Evolutionary conservation across 2,797 vertebrate genomes (phyloP).

Genomic region (Megalops cyprinoides): DNA sequence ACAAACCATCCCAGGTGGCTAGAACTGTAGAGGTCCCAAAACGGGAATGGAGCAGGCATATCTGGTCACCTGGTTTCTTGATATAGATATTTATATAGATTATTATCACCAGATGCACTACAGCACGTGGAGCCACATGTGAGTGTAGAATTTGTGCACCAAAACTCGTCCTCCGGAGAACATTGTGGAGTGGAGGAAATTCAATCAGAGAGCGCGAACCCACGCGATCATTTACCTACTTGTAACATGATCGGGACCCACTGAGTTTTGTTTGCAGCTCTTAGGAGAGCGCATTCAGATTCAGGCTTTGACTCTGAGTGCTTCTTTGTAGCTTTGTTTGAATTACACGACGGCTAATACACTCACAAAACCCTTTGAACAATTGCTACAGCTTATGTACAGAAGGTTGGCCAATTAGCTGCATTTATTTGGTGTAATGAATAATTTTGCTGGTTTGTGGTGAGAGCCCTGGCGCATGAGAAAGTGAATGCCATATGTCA

Average conservation of each 20-base stretch:
- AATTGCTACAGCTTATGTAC: background rate
- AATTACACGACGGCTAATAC: slow-evolving; percentile 5
- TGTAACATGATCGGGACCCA: background rate
- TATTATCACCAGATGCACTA: too few species aligned
- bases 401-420: background rate
- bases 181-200: slow-evolving; percentile 22
- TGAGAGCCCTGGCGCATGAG: background rate
- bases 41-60: background rate
- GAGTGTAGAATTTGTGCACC: too few species aligned
- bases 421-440: background rate
- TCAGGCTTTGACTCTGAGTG: background rate
- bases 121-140: background rate
- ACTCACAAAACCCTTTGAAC: background rate
- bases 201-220: slow-evolving; percentile 9
- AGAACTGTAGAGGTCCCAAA: too few species aligned
- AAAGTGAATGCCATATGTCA: background rate
- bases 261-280: slow-evolving; percentile 7
- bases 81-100: background rate
- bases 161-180: background rate
- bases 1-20: background rate
- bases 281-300: slow-evolving; percentile 1
- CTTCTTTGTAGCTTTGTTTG: background rate
- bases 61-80: background rate
- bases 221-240: slow-evolving; percentile 6
- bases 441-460: background rate